Evolutionary conservation across 2,888 invertebrate species (phyloP), one percentile per base, ranked within the genome.

Genomic region (Pseudococcus jackbeardsleyi): DNA sequence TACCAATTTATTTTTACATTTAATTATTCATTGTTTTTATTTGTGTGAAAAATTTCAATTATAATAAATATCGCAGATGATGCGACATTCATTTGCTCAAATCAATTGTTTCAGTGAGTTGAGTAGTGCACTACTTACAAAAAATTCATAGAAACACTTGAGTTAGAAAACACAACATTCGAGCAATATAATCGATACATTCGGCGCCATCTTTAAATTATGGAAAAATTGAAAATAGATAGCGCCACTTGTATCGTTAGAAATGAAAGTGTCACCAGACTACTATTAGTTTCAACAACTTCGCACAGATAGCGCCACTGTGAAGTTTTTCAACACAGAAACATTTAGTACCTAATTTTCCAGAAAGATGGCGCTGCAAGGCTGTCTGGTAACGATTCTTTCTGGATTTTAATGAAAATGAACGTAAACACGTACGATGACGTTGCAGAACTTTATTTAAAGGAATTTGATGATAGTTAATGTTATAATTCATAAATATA

Each of bases 381-480:
- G 12, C 50, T 50, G 17, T 17, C 11, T 17, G 11, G 8, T 15
- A 15, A 17, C 50, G 50, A 22, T 64, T 0, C 9, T 19, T 19
- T 2, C 22, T 22, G 19, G 22, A 64, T 64, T 64, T 17, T 64
- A 12, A 9, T 1, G 39, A 77, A 39, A 26, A 77, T 7, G 6
- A 33, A 77, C 11, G 0, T 39, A 68, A 19, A 33, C 26, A 33
- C 26, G 3, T 33, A 33, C 26, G 3, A 33, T 33, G 7, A 79
- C 79, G 42, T 79, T 79, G 79, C 79, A 79, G 79, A 42, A 5
- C 12, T 79, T 79, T 79, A 79, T 79, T 79, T 79, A 8, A 79
- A 79, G 79, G 42, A 79, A 79, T 79, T 79, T 79, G 79, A 42
- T 79, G 79, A 77, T 77, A 77, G 77, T 33, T 72, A 77, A 79